Conservation (phyloP, 2,797 vertebrate genomes). For the Lates japonicus region DNA sequence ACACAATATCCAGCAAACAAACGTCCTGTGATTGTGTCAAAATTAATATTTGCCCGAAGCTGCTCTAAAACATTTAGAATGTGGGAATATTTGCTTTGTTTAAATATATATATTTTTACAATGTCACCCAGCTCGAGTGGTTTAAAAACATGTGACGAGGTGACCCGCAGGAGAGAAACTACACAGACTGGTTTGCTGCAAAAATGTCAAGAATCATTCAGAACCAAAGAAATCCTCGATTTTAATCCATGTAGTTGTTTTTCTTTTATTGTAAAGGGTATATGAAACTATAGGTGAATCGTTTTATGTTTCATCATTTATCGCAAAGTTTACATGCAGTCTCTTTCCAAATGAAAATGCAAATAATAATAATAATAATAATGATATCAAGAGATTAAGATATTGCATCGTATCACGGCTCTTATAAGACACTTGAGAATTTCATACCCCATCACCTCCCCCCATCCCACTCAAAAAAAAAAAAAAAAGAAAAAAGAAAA, state of each 20-base stretch:
- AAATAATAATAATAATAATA: slow-evolving; percentile 70
- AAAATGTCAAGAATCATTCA: slow-evolving; percentile 48
- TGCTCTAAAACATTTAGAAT: background rate
- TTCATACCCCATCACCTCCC: slow-evolving; percentile 62
- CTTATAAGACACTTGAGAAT: slow-evolving; percentile 83
- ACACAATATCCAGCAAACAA: background rate
- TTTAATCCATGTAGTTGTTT: slow-evolving; percentile 75
- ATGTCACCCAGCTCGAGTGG: slow-evolving; percentile 11
- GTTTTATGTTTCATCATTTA: slow-evolving; percentile 84
- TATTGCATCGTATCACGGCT: slow-evolving; percentile 74
- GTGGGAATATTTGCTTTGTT: background rate
- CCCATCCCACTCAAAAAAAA: slow-evolving; percentile 34
- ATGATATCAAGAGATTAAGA: slow-evolving; percentile 80
- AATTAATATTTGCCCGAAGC: background rate
- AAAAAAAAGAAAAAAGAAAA: slow-evolving; percentile 57
- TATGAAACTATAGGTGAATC: slow-evolving; percentile 88
- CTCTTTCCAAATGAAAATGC: slow-evolving; percentile 84
- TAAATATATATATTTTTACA: background rate
- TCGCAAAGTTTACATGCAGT: slow-evolving; percentile 89
- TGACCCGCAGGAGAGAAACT: slow-evolving; percentile 3
- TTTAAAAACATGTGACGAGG: background rate
- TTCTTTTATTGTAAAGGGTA: slow-evolving; percentile 89
- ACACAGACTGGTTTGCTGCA: background rate
- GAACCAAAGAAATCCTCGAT: slow-evolving; percentile 75
- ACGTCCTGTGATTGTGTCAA: background rate